Conservation (phyloP, 2,797 vertebrate species). For the Enteromius argenteus region DNA sequence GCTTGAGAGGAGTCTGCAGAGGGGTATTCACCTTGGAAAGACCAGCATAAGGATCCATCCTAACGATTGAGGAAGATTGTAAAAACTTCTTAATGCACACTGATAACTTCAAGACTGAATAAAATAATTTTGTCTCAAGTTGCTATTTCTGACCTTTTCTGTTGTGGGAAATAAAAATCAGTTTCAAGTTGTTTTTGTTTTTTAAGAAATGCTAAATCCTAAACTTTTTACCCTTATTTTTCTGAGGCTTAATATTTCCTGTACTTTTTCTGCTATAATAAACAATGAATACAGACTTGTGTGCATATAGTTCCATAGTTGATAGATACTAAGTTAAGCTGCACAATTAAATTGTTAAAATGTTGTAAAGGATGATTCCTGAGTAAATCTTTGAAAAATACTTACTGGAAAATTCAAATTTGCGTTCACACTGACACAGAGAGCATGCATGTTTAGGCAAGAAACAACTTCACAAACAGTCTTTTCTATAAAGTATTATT, state of each 20-base stretch:
- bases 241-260: background rate
- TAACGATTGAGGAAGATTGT: slow-evolving; percentile 55
- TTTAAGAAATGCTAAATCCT: background rate
- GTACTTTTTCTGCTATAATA: background rate
- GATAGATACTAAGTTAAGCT: background rate
- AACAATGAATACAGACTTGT: background rate
- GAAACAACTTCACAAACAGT: no score
- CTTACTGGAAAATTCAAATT: background rate
- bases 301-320: background rate
- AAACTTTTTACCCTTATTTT: background rate
- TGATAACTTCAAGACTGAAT: background rate
- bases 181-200: background rate
- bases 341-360: background rate
- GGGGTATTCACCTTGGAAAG: slow-evolving; percentile 97
- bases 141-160: background rate
- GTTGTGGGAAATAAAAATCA: background rate
- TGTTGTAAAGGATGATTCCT: background rate
- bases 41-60: slow-evolving; percentile 91
- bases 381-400: background rate
- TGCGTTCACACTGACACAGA: background rate
- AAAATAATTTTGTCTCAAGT: background rate
- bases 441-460: background rate
- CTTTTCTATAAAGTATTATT: no score
- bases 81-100: background rate
- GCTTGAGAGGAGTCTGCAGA: slow-evolving; percentile 87